These are phyloP conservation scores for Chymomyza caudatula DNA, from an alignment of 2,888 invertebrate genomes.

Conservation along the genomic window DNA sequence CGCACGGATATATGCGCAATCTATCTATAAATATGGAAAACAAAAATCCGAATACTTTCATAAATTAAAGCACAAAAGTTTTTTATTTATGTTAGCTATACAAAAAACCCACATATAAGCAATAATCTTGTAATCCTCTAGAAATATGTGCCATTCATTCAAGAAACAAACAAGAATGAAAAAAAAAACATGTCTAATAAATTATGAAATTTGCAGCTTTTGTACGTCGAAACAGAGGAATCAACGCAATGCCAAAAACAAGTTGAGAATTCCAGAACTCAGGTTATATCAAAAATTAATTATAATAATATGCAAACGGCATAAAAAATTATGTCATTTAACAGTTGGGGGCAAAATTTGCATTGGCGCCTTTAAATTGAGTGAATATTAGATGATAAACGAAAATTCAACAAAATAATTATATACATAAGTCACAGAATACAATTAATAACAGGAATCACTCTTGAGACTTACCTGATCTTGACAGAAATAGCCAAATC, in stretches of 20 bases:
- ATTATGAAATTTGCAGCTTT: constrained; percentile 29
- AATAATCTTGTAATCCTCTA: constrained; percentile 41
- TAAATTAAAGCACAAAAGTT: neutral
- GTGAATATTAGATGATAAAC: too few species aligned
- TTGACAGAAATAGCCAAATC: constrained; percentile 93
- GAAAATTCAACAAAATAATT: constrained; percentile 15
- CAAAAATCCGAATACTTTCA: neutral
- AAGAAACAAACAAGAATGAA: neutral
- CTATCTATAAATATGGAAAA: constrained; percentile 27
- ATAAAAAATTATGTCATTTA: constrained; percentile 57
- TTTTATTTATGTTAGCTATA: neutral
- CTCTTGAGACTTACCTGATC: constrained; percentile 83
- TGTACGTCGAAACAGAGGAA: neutral
- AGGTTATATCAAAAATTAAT: constrained; percentile 22
- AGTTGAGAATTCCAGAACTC: neutral
- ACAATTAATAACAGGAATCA: neutral
- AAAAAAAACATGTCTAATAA: constrained; percentile 35
- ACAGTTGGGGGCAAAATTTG: constrained; percentile 41
- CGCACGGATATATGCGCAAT: constrained; percentile 24
- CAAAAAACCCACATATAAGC: constrained; percentile 14
- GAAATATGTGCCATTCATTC: constrained; percentile 21
- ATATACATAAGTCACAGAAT: neutral
- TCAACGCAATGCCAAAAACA: constrained; percentile 7
- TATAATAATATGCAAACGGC: constrained; percentile 51
- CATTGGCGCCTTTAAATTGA: constrained; percentile 62